phyloP scores from a whole-genome alignment of 2,888 invertebrate genomes.

The Euclidia mi region DNA sequence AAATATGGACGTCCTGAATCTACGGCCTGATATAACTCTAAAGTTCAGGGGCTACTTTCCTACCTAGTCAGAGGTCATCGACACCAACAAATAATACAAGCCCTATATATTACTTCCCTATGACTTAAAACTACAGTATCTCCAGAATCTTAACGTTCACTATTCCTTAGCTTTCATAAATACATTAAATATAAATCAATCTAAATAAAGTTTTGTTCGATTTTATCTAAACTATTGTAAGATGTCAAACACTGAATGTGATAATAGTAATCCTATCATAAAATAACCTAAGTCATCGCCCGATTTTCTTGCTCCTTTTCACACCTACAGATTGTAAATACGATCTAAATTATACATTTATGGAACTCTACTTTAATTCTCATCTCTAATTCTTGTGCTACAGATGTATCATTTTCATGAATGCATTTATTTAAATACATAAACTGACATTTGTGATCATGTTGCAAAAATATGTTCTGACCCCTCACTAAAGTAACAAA shows the following conservation, averaged over 20 bases:
- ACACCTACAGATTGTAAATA: conserved; percentile 31
- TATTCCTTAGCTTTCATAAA: conserved; percentile 26
- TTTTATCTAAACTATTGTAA: conserved; percentile 42
- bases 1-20: conserved; percentile 57
- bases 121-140: conserved; percentile 34
- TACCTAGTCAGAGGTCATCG: conserved; percentile 13
- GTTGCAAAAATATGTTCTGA: conserved; percentile 29
- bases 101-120: conserved; percentile 19
- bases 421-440: conserved; percentile 36
- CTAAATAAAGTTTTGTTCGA: conserved; percentile 22
- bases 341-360: conserved; percentile 38
- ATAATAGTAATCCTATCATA: conserved; percentile 44
- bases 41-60: conserved; percentile 48
- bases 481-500: conserved; percentile 37
- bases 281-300: conserved; percentile 62
- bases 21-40: conserved; percentile 60
- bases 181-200: conserved; percentile 25
- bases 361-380: conserved; percentile 47
- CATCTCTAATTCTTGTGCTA: conserved; percentile 43
- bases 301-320: conserved; percentile 48
- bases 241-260: conserved; percentile 60
- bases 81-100: conserved; percentile 29
- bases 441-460: conserved; percentile 28
- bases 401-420: conserved; percentile 34
- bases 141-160: conserved; percentile 25